phyloP scores from a whole-genome alignment of 2,888 invertebrate species.

The Tigriopus californicus region DNA sequence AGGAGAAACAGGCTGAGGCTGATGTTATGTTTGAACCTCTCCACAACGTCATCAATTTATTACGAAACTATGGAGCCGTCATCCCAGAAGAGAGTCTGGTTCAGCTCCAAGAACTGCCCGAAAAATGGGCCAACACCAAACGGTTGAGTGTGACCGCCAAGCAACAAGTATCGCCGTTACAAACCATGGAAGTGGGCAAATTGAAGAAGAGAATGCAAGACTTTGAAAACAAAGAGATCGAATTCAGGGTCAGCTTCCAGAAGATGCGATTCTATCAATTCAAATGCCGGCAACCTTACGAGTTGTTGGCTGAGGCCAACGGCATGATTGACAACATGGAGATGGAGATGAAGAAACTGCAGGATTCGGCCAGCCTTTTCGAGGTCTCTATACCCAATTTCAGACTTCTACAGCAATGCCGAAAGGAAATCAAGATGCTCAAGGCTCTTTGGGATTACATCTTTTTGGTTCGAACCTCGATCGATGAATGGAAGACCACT shows the following conservation, averaged over 20 bases:
- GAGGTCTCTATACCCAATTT: slow-evolving; percentile 90
- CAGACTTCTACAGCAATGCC: slow-evolving; percentile 71
- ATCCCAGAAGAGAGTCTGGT: slow-evolving; percentile 56
- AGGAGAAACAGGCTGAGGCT: slow-evolving; percentile 64
- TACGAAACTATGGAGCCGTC: slow-evolving; percentile 88
- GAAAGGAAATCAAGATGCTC: slow-evolving; percentile 64
- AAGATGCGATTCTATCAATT: slow-evolving; percentile 30
- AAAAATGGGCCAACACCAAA: slow-evolving; percentile 87
- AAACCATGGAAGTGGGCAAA: slow-evolving; percentile 78
- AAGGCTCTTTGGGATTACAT: slow-evolving; percentile 95
- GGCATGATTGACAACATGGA: slow-evolving; percentile 7
- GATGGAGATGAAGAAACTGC: slow-evolving; percentile 36
- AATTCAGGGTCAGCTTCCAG: slow-evolving; percentile 73
- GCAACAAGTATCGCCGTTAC: slow-evolving; percentile 82
- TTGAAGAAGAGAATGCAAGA: slow-evolving; percentile 65
- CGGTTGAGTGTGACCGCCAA: slow-evolving; percentile 75
- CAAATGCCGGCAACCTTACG: slow-evolving; percentile 16
- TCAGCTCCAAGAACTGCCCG: slow-evolving; percentile 60
- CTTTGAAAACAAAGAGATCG: slow-evolving; percentile 63
- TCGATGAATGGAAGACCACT: slow-evolving; percentile 92
- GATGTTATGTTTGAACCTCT: slow-evolving; percentile 92
- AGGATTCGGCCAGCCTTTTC: slow-evolving; percentile 75
- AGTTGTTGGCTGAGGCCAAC: slow-evolving; percentile 14
- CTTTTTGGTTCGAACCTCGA: slow-evolving; percentile 66
- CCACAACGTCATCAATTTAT: slow-evolving; percentile 71